Conservation (phyloP, 2,113 vertebrate species). For the Lepus timidus region DNA sequence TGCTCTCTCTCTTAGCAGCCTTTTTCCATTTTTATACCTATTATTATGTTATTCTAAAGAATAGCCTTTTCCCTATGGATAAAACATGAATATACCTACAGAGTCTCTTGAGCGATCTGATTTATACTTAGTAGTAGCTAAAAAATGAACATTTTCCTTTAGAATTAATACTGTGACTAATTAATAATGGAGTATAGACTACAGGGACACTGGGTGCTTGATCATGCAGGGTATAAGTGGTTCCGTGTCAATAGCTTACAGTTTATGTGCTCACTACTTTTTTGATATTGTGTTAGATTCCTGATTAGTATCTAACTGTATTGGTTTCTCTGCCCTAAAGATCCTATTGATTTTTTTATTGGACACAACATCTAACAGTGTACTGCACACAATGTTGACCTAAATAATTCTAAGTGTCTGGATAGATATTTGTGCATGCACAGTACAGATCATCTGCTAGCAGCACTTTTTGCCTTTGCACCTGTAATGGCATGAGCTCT, state of each 20-base stretch:
- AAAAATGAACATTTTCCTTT: neutral
- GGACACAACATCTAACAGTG: neutral
- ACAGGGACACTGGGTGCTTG: neutral
- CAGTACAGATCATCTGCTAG: neutral
- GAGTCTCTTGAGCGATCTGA: neutral
- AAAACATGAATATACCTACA: neutral
- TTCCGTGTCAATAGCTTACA: neutral
- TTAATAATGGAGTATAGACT: neutral
- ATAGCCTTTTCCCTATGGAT: neutral
- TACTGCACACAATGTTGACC: neutral
- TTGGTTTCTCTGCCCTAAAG: neutral
- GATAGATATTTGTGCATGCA: neutral
- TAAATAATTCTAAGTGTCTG: neutral
- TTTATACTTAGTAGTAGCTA: neutral
- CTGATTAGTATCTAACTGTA: neutral
- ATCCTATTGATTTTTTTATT: neutral
- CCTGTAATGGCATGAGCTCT: neutral
- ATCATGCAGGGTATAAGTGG: neutral
- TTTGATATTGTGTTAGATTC: neutral
- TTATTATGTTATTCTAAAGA: slow-evolving; percentile 16
- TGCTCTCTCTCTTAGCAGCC: neutral
- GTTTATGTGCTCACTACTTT: neutral
- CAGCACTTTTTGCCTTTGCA: neutral
- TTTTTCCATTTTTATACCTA: neutral
- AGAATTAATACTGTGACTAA: neutral